Evolutionary conservation across 2,888 invertebrate species (phyloP), one percentile per base, ranked within the genome.

Genomic region (Steinernema scapterisci): DNA sequence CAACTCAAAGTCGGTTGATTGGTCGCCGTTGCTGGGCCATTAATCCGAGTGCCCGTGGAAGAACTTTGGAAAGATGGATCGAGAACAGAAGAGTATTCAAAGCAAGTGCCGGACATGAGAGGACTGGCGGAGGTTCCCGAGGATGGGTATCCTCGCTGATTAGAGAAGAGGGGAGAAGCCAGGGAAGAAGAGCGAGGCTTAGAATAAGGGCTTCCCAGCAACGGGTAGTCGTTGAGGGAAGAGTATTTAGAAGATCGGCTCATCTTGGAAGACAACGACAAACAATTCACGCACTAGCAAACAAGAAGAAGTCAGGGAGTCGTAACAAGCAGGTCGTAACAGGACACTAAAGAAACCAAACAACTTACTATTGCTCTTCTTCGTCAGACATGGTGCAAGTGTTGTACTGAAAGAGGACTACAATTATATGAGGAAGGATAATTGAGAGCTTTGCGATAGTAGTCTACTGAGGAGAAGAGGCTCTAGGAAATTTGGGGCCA

Each of bases 321-420:
- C 25, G 38, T 16, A 16, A 25, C 31, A 31, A 63, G 31, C 63
- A 63, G 27, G 27, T 16, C 31, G 48, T 48, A 48, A 48, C 48
- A 48, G 19, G 38, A n/a, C 9, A 63, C 3, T 16, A 63, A 63
- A 31, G 1, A 7, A 63, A 38, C 31, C 11, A 63, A 63, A 63
- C 27, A 19, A 63, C 63, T 63, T 63, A 63, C 63, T 63, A 63
- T 63, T 63, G 63, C 63, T 63, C 63, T 31, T 63, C 63, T 13
- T 63, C 63, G 63, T 63, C 63, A 63, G 63, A 63, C 63, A 63
- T 63, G 63, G 23, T 63, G 31, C 6, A 31, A 63, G 63, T 5
- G 63, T 63, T 63, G 63, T 63, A 31, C 63, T 63, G 63, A 63
- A 63, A 63, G 63, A 63, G 16, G 63, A 63, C 2, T 27, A 63